Conservation (phyloP, 2,797 vertebrate genomes). For the Masticophis lateralis region DNA sequence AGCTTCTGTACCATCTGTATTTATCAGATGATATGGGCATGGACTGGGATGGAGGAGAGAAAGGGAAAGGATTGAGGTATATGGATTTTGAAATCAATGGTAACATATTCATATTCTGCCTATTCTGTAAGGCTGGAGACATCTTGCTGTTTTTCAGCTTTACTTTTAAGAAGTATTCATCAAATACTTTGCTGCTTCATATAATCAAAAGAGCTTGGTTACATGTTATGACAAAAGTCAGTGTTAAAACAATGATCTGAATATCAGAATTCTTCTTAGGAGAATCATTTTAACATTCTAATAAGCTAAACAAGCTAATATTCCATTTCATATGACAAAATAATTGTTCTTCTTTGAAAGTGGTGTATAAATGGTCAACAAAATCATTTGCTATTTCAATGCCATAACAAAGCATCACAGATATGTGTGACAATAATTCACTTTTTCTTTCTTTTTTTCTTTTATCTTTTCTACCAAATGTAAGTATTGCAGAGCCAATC, state of each 20-base stretch:
- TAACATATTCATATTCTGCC: neutral
- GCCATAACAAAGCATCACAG: neutral
- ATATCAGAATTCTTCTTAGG: neutral
- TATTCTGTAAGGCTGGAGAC: neutral
- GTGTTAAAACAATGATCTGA: neutral
- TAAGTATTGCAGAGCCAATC: neutral
- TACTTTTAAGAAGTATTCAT: neutral
- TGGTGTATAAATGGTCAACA: conserved; percentile 2
- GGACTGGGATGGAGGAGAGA: neutral
- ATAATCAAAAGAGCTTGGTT: neutral
- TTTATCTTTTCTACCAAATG: conserved; percentile 19
- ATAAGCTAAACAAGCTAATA: neutral
- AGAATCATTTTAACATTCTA: neutral
- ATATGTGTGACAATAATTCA: neutral
- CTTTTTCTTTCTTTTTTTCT: neutral
- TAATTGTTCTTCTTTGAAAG: neutral
- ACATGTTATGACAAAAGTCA: neutral
- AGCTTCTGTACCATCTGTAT: neutral
- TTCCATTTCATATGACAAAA: conserved; percentile 2
- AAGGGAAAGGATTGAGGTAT: neutral
- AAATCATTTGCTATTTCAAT: conserved; percentile 22
- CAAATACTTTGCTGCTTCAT: neutral
- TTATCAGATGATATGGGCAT: neutral
- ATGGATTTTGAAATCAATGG: neutral
- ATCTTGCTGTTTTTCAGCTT: neutral